Evolutionary conservation across 2,888 invertebrate species (phyloP).

Genomic region (Nemoura dubitans): DNA sequence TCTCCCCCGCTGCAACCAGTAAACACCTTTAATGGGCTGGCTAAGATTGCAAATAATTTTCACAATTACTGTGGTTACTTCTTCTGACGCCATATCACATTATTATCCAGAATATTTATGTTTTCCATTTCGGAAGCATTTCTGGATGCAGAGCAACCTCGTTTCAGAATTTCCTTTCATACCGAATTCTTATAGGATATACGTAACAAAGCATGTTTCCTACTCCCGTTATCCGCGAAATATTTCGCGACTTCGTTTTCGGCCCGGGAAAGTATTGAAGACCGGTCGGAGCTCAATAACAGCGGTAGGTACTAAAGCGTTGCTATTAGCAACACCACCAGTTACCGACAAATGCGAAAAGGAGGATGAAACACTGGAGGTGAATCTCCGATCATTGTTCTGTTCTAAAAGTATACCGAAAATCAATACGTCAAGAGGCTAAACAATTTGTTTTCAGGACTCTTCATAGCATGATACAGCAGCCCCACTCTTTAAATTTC

Average conservation of each 20-base stretch:
- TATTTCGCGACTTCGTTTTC: background rate
- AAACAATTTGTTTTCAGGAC: background rate
- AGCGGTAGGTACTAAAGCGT: background rate
- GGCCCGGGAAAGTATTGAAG: background rate
- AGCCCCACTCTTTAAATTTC: background rate
- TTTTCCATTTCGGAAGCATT: background rate
- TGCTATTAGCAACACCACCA: background rate
- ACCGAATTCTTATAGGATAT: background rate
- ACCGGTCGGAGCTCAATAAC: background rate
- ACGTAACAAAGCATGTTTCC: background rate
- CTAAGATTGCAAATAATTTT: background rate
- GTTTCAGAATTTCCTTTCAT: background rate
- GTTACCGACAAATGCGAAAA: background rate
- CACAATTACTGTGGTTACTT: background rate
- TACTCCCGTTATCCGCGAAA: background rate
- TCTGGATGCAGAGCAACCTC: background rate
- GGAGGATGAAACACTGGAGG: background rate
- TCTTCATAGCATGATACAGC: background rate
- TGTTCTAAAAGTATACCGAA: background rate
- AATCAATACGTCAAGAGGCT: background rate
- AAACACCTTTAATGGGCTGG: conserved; percentile 12
- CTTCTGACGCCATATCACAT: background rate
- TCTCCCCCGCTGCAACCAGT: background rate
- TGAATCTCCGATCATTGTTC: background rate
- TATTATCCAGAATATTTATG: background rate